phyloP scores from a whole-genome alignment of 2,113 vertebrate genomes.

The Phalacrocorax brasilianus region DNA sequence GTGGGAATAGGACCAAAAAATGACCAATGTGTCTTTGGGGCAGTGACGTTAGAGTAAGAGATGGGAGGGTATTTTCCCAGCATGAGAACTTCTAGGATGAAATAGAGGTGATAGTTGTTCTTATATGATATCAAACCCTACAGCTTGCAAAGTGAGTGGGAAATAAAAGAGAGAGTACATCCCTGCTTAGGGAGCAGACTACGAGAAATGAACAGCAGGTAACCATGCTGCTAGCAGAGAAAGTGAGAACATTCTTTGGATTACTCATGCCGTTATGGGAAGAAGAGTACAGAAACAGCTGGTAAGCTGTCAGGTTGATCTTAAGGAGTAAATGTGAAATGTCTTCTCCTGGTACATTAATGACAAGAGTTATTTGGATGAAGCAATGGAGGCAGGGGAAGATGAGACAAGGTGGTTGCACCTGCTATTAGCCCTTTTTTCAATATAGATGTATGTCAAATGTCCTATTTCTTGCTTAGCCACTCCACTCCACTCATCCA shows the following conservation, averaged over 20 bases:
- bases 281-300: slow-evolving; percentile 74
- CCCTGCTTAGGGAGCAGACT: neutral
- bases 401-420: neutral
- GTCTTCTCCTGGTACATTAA: slow-evolving; percentile 55
- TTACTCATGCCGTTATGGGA: slow-evolving; percentile 66
- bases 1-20: neutral
- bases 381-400: neutral
- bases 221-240: slow-evolving; percentile 54
- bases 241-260: slow-evolving; percentile 51
- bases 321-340: slow-evolving; percentile 66
- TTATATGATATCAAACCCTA: neutral
- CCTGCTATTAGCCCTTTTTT: neutral
- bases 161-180: neutral
- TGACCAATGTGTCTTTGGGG: neutral
- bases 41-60: neutral
- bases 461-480: neutral
- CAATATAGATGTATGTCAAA: neutral
- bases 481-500: neutral
- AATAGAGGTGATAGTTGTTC: neutral
- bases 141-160: slow-evolving; percentile 22
- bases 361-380: slow-evolving; percentile 40
- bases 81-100: neutral
- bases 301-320: slow-evolving; percentile 74
- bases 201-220: slow-evolving; percentile 63
- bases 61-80: neutral